Percentiles rank a stretch among this genome's conserved stretches.
These are phyloP conservation scores for Trichonephila clavipes DNA, from an alignment of 1,140 invertebrate genomes.

Conservation along the genomic window DNA sequence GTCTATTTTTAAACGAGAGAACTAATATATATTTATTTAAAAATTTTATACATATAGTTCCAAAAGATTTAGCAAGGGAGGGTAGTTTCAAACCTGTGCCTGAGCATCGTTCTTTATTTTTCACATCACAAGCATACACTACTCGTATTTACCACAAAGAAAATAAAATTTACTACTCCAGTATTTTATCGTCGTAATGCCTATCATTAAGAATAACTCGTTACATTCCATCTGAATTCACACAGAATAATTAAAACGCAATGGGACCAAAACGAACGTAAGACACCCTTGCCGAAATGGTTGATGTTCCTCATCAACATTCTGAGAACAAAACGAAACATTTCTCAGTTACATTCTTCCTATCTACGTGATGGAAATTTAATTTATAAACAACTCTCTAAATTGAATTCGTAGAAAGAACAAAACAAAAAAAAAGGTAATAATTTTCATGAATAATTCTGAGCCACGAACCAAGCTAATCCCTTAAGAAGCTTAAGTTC, in stretches of 20 bases:
- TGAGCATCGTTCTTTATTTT: too few relatives aligned
- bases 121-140: too few relatives aligned
- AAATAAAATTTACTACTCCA: too few relatives aligned
- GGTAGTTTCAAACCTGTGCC: too few relatives aligned
- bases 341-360: background rate
- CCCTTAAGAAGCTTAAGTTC: background rate
- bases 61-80: too few relatives aligned
- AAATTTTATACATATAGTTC: too few relatives aligned
- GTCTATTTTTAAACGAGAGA: too few relatives aligned
- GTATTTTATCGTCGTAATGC: background rate
- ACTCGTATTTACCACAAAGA: too few relatives aligned
- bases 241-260: background rate
- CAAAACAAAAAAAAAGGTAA: background rate
- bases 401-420: slow-evolving; percentile 18
- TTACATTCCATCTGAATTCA: background rate
- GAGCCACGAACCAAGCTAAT: slow-evolving; percentile 23
- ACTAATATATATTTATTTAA: too few relatives aligned
- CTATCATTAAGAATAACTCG: background rate
- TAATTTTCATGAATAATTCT: slow-evolving; percentile 8
- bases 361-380: slow-evolving; percentile 28
- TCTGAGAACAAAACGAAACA: background rate
- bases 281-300: background rate
- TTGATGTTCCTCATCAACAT: background rate
- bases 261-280: background rate
- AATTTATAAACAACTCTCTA: background rate